phyloP scores from a whole-genome alignment of 2,888 invertebrate species.

The Sminthurinus aureus region DNA sequence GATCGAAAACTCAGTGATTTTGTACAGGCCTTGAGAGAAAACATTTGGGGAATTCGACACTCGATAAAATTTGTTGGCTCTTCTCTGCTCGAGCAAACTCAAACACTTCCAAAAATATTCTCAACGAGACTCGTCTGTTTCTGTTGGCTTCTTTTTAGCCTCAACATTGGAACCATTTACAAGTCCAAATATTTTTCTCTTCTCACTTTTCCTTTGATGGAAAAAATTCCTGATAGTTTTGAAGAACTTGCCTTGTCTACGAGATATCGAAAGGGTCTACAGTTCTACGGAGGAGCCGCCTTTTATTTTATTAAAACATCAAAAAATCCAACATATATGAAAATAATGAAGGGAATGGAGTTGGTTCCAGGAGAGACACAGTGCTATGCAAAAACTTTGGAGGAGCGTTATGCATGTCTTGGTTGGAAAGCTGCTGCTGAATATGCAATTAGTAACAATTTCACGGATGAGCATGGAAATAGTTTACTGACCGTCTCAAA shows the following conservation, averaged over 20 bases:
- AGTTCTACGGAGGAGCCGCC: neutral
- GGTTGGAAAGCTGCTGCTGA: conserved; percentile 8
- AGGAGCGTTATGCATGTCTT: neutral
- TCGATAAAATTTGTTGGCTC: neutral
- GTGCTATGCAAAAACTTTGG: conserved; percentile 1
- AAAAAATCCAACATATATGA: conserved; percentile 9
- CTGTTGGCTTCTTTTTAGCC: conserved; percentile 2
- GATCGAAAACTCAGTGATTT: too few species aligned
- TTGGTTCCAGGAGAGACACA: neutral
- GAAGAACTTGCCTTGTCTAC: conserved; percentile 13
- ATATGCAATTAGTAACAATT: conserved; percentile 4
- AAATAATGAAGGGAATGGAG: neutral
- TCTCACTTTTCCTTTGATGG: conserved; percentile 7
- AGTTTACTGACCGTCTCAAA: neutral
- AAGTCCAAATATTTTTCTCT: conserved; percentile 15
- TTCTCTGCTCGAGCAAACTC: conserved; percentile 1
- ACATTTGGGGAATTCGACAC: neutral
- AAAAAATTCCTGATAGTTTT: conserved; percentile 4
- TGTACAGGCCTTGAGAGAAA: neutral
- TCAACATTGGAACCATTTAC: conserved; percentile 17
- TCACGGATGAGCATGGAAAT: conserved; percentile 15
- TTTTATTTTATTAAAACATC: conserved; percentile 11
- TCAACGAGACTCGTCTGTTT: conserved; percentile 1
- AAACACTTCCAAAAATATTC: neutral
- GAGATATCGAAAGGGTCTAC: neutral